Evolutionary conservation across 2,888 invertebrate species (phyloP).

Genomic region (Hydroisotoma schaefferi): DNA sequence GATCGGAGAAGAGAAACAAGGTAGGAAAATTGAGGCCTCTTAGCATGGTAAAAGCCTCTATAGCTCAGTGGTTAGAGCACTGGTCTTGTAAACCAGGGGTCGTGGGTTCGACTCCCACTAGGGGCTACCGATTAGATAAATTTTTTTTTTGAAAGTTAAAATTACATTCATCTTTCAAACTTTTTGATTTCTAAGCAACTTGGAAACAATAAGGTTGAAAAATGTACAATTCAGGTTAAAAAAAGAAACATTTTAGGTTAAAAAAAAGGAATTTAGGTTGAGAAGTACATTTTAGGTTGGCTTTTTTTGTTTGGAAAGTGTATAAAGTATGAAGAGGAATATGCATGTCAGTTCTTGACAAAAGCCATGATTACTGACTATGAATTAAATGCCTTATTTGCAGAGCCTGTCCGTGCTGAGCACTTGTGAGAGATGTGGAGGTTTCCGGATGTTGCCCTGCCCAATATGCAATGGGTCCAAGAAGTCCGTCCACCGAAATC

Average conservation of each 20-base stretch:
- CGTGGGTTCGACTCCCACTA: conserved; percentile 43
- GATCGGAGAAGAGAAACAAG: no score
- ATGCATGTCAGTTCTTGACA: no score
- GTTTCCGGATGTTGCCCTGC: conserved; percentile 86
- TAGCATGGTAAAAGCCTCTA: conserved; percentile 27
- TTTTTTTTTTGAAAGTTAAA: not conserved
- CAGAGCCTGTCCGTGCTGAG: conserved; percentile 76
- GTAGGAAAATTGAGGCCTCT: not conserved
- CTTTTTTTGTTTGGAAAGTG: no score
- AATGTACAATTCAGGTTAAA: no score
- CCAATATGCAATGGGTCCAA: conserved; percentile 91
- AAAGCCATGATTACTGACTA: no score
- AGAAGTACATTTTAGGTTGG: no score
- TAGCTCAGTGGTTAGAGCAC: conserved; percentile 46
- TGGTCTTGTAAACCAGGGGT: conserved; percentile 47
- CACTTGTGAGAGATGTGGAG: conserved; percentile 85
- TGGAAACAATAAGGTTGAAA: no score
- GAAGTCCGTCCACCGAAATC: conserved; percentile 89
- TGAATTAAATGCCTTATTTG: no score
- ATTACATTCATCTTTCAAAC: not conserved
- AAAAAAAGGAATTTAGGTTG: no score
- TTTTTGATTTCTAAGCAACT: no score
- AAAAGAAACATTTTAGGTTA: no score
- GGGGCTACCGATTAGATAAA: conserved; percentile 36
- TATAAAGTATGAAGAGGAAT: no score